Percentiles rank a stretch among this genome's conserved stretches.
These are phyloP conservation scores for Elephantulus edwardii DNA, from an alignment of 2,113 vertebrate species.

Conservation along the genomic window DNA sequence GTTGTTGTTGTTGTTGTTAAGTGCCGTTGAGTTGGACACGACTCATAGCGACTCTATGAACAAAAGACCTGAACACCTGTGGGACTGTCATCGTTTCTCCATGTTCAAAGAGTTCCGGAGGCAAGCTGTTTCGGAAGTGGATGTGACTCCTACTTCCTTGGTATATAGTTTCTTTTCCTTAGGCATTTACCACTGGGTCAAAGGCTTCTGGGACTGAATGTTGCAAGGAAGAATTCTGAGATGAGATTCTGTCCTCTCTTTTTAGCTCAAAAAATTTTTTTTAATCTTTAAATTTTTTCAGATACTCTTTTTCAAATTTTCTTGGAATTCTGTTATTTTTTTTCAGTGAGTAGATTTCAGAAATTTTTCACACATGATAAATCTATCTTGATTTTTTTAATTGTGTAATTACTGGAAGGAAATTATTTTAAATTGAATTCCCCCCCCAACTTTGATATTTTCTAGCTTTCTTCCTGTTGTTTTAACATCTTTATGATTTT, in stretches of 20 bases:
- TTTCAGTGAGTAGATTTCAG: not conserved
- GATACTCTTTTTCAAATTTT: not conserved
- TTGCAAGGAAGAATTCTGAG: not conserved
- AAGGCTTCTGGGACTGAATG: not conserved
- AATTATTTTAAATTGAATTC: not conserved
- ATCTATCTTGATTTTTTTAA: not conserved
- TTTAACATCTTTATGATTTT: not conserved
- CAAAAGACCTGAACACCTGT: too few relatives aligned
- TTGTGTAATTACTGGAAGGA: not conserved
- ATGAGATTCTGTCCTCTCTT: not conserved
- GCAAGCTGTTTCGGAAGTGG: too few relatives aligned
- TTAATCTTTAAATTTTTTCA: not conserved
- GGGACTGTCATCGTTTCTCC: too few relatives aligned
- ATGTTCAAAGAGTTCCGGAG: too few relatives aligned
- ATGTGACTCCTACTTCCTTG: too few relatives aligned
- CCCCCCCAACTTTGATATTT: not conserved
- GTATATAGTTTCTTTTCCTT: not conserved
- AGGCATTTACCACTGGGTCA: not conserved
- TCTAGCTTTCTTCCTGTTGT: not conserved
- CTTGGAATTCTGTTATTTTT: not conserved
- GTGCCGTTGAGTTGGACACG: too few relatives aligned
- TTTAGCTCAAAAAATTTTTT: not conserved
- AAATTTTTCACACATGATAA: not conserved
- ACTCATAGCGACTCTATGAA: too few relatives aligned
- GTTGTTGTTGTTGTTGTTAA: too few relatives aligned